A percentile compares a stretch with the other conserved stretches of the same genome.
Conservation (phyloP, 2,888 invertebrate species). For the Harpalus rubripes region DNA sequence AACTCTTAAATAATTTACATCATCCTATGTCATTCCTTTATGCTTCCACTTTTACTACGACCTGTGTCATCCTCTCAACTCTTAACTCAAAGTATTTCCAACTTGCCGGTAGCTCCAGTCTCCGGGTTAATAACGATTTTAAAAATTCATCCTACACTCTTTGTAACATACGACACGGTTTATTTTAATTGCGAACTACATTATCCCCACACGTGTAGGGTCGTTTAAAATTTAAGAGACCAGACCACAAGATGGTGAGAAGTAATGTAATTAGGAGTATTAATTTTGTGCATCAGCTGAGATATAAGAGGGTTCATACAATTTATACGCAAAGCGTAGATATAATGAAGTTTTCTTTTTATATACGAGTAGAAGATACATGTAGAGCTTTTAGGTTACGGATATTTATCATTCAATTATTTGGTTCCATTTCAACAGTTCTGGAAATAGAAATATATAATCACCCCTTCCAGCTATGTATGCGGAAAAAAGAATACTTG, state of each 20-base stretch:
- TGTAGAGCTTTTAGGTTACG: too few relatives aligned
- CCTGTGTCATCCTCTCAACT: background rate
- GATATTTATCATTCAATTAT: too few relatives aligned
- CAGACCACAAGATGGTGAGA: background rate
- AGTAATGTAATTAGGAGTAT: conserved; percentile 8
- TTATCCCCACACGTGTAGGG: background rate
- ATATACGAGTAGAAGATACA: too few relatives aligned
- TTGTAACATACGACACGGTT: conserved; percentile 7
- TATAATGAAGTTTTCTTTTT: too few relatives aligned
- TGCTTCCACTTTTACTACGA: background rate
- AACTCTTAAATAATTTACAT: too few relatives aligned
- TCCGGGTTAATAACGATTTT: conserved; percentile 30
- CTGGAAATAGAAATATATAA: too few relatives aligned
- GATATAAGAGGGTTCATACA: background rate
- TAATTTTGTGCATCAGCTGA: background rate
- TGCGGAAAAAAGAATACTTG: too few relatives aligned
- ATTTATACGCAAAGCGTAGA: background rate
- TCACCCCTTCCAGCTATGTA: too few relatives aligned
- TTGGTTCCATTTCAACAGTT: too few relatives aligned
- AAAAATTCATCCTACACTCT: conserved; percentile 19
- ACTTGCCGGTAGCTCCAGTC: background rate
- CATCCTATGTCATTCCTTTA: background rate
- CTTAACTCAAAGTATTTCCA: background rate
- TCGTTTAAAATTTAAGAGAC: background rate
- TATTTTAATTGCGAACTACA: conserved; percentile 44